Percentiles rank a stretch among this genome's conserved stretches.
These are phyloP conservation scores for Scaeva pyrastri DNA, from an alignment of 2,888 invertebrate genomes.

Conservation along the genomic window DNA sequence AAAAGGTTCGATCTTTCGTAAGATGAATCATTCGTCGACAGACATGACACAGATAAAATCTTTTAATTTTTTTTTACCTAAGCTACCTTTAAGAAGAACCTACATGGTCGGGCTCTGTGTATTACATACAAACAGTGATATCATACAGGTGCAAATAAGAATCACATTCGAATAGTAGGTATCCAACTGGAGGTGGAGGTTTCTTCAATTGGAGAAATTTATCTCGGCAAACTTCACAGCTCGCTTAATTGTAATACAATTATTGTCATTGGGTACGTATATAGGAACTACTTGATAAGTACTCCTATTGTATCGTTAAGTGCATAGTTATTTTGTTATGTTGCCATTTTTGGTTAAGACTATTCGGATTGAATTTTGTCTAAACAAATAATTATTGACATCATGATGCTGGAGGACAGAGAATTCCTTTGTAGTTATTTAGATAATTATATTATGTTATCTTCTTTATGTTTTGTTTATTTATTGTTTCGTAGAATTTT, in stretches of 20 bases:
- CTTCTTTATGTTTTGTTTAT: not conserved
- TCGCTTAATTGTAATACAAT: not conserved
- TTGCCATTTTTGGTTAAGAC: not conserved
- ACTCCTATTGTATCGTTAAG: not conserved
- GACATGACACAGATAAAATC: constrained; percentile 1
- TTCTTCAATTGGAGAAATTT: not conserved
- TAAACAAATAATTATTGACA: constrained; percentile 8
- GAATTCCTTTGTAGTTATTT: not conserved
- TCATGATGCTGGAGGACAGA: not conserved
- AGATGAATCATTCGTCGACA: constrained; percentile 21
- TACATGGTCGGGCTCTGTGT: not conserved
- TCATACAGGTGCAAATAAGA: constrained; percentile 1
- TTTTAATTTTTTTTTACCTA: not conserved
- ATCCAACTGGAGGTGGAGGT: not conserved
- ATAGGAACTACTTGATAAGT: not conserved
- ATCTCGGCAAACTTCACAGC: constrained; percentile 3
- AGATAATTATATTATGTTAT: not conserved
- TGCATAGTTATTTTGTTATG: not conserved
- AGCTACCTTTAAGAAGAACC: not conserved
- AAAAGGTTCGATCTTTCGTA: constrained; percentile 1
- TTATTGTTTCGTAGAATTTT: not conserved
- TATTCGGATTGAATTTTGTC: not conserved
- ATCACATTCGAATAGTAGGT: not conserved
- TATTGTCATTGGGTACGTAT: not conserved
- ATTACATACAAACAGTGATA: not conserved